Conservation (phyloP, 2,888 invertebrate species). For the Caenorhabditis auriculariae region DNA sequence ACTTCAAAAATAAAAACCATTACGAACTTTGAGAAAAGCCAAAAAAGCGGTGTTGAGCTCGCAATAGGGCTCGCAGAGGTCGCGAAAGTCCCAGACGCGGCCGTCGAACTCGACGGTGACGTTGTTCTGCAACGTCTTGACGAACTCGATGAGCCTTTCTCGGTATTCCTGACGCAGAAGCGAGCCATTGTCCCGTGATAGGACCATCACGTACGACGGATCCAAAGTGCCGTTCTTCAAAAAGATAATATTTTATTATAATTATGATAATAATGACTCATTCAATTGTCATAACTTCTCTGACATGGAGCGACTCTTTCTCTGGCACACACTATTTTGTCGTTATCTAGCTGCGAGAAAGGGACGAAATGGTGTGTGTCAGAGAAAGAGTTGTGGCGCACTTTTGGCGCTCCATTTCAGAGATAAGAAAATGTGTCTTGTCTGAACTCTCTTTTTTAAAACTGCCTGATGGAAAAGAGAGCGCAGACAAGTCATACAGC, state of each 20-base stretch:
- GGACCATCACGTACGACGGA: conserved; percentile 57
- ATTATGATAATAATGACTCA: not conserved
- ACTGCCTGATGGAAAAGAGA: too few relatives aligned
- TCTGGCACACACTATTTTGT: too few relatives aligned
- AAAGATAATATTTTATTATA: not conserved
- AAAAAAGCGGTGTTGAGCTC: conserved; percentile 58
- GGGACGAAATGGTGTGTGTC: too few relatives aligned
- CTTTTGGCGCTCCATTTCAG: too few relatives aligned
- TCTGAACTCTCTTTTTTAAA: too few relatives aligned
- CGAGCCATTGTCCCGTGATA: conserved; percentile 50
- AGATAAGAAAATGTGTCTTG: too few relatives aligned
- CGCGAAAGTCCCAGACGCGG: conserved; percentile 23
- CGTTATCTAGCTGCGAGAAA: too few relatives aligned
- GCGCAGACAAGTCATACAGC: too few relatives aligned
- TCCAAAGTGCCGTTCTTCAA: conserved; percentile 56
- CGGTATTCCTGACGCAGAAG: conserved; percentile 48
- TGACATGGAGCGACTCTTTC: too few relatives aligned
- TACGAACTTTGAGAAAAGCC: conserved; percentile 48
- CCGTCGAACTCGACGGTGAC: conserved; percentile 31
- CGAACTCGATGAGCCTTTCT: conserved; percentile 42
- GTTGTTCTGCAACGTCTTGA: conserved; percentile 49
- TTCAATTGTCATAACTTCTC: not conserved
- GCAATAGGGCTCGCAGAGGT: conserved; percentile 58
- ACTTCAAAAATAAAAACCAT: not conserved
- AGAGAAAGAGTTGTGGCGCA: too few relatives aligned